phyloP scores from a whole-genome alignment of 2,797 vertebrate genomes.

The Synanceia verrucosa region DNA sequence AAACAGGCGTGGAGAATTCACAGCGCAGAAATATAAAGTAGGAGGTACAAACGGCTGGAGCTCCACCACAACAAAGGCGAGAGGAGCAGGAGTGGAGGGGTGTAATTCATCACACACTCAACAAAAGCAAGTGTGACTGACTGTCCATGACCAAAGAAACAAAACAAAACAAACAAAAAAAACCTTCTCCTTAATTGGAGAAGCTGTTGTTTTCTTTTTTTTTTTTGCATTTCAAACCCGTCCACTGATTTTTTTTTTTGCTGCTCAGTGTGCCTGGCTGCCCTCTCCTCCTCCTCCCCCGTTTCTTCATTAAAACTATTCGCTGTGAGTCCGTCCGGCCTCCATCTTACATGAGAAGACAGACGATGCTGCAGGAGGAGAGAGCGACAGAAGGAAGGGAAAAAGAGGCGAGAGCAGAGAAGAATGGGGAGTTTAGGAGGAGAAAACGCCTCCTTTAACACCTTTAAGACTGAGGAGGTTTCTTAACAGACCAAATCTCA shows the following conservation, averaged over 20 bases:
- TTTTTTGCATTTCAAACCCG: conserved; percentile 59
- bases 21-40: conserved; percentile 71
- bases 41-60: conserved; percentile 75
- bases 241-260: conserved; percentile 55
- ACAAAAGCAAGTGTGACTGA: conserved; percentile 79
- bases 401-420: conserved; percentile 8
- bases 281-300: conserved; percentile 61
- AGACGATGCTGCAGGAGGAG: conserved; percentile 44
- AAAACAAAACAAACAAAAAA: conserved; percentile 68
- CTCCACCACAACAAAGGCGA: conserved; percentile 78
- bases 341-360: conserved; percentile 66
- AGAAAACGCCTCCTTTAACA: conserved; percentile 52
- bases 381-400: conserved; percentile 22
- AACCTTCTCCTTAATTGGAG: conserved; percentile 79
- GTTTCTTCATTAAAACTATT: conserved; percentile 79
- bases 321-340: conserved; percentile 68
- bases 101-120: conserved; percentile 81
- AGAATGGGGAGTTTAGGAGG: conserved; percentile 15
- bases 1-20: conserved; percentile 78
- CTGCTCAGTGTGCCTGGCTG: conserved; percentile 61
- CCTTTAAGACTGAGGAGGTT: conserved; percentile 53
- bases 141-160: conserved; percentile 78
- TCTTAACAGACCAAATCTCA: conserved; percentile 78
- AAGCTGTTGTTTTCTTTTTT: conserved; percentile 48
- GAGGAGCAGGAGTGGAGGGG: conserved; percentile 70